phyloP scores from a whole-genome alignment of 2,797 vertebrate species.

The Neosilurus mollespiculum region DNA sequence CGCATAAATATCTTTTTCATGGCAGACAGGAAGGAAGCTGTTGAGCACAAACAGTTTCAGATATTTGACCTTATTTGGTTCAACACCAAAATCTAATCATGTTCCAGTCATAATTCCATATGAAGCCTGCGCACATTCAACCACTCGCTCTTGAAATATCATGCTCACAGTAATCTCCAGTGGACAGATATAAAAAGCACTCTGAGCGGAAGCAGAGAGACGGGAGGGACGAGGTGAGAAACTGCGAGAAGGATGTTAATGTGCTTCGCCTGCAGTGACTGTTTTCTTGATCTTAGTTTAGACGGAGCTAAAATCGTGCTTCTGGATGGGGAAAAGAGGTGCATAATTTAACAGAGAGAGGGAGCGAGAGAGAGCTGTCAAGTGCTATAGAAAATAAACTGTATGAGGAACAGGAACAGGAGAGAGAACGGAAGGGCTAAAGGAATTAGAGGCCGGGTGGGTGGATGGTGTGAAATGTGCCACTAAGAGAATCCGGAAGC shows the following conservation, averaged over 20 bases:
- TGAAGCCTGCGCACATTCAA: not conserved
- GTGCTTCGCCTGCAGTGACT: not conserved
- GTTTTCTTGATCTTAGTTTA: constrained; percentile 20
- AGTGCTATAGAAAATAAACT: not conserved
- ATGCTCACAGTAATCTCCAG: not conserved
- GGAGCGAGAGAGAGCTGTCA: not conserved
- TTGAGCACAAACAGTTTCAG: not conserved
- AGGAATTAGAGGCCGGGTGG: constrained; percentile 19
- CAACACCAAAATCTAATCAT: not conserved
- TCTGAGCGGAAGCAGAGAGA: not conserved
- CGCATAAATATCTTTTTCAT: too few species aligned
- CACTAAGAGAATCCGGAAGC: not conserved
- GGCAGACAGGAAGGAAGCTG: not conserved
- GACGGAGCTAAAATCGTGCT: constrained; percentile 7
- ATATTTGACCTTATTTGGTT: constrained; percentile 1
- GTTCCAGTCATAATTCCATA: not conserved
- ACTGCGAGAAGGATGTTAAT: not conserved
- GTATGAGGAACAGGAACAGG: not conserved
- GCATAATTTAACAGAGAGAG: constrained; percentile 23
- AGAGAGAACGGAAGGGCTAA: constrained; percentile 6
- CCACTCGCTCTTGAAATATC: not conserved
- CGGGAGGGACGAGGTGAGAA: not conserved
- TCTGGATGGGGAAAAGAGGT: not conserved
- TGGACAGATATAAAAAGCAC: not conserved
- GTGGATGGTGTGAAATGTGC: constrained; percentile 19